Percentiles rank a stretch among this genome's conserved stretches.
Evolutionary conservation across 2,888 invertebrate species (phyloP).

Genomic region (Brenthis daphne): DNA sequence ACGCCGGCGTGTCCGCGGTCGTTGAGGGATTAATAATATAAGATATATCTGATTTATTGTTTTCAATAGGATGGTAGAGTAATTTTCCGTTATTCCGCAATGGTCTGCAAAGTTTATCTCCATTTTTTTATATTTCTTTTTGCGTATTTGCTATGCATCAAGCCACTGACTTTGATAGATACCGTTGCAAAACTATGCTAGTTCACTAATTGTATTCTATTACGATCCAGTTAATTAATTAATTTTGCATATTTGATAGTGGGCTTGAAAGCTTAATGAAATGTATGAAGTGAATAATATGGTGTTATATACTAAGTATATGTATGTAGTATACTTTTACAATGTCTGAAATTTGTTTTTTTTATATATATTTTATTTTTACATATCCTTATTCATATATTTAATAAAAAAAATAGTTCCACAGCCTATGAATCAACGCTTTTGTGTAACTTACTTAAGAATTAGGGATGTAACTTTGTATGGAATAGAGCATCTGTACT

Average conservation of each 20-base stretch:
- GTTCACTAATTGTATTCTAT: conserved; percentile 3
- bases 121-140: conserved; percentile 26
- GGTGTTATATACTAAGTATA: neutral
- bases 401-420: too few relatives aligned
- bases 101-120: conserved; percentile 29
- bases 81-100: conserved; percentile 25
- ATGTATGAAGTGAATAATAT: too few relatives aligned
- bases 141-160: conserved; percentile 34
- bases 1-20: too few relatives aligned
- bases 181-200: conserved; percentile 31
- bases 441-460: too few relatives aligned
- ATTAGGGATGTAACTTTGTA: too few relatives aligned
- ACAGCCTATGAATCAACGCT: too few relatives aligned
- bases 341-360: too few relatives aligned
- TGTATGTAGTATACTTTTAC: neutral
- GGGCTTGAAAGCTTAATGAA: too few relatives aligned
- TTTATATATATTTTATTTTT: too few relatives aligned
- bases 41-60: neutral
- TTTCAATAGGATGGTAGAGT: conserved; percentile 16
- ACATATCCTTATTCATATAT: too few relatives aligned
- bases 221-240: neutral
- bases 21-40: neutral
- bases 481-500: too few relatives aligned
- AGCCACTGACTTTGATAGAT: conserved; percentile 35
- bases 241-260: neutral